Evolutionary conservation across 2,888 invertebrate species (phyloP), one percentile per base, ranked within the genome.

Genomic region (Sphinx pinastri): DNA sequence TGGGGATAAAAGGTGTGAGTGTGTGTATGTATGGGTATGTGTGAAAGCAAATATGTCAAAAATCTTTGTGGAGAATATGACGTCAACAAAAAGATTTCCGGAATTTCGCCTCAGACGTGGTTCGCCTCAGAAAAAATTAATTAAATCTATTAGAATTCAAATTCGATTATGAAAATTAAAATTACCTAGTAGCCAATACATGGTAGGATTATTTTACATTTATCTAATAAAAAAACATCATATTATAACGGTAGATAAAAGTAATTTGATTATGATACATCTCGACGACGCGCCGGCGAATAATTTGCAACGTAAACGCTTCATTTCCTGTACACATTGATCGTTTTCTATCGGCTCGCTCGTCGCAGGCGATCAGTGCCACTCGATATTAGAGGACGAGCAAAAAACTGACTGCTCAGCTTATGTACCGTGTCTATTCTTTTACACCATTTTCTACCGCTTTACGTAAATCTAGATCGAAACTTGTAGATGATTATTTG

Each of bases 301-400:
- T 63, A 63, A 49, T 63, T 63, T 63, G 12, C 49, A 11, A 49
- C 49, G 47, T 63, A 19, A 63, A 19, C 19, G 49, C 45, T 54
- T 68, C 47, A 57, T 68, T 68, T 68, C 47, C 68, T 55, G 45
- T 13, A 57, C 68, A 55, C 57, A n/a, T 14, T 57, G 68, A 10
- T 55, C 54, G 54, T 19, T 57, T 57, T 68, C 55, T 57, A 47
- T 68, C 57, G 63, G 19, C 57, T 7, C 38, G 13, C 47, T 57
- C 54, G 57, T 19, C 47, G 47, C 14, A 5, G 47, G 57, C 68
- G 45, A 68, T 57, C 68, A 68, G 57, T 57, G 38, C 59, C 67
- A 71, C 69, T 73, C 68, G 71, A 71, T 63, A 47, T 12, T 63
- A 31, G 58, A 59, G 31, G n/a, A 54, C 54, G 13, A 63, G 19